Percentiles rank a stretch among this genome's conserved stretches.
Evolutionary conservation across 2,797 vertebrate species (phyloP).

Genomic region (Epinephelus coioides): DNA sequence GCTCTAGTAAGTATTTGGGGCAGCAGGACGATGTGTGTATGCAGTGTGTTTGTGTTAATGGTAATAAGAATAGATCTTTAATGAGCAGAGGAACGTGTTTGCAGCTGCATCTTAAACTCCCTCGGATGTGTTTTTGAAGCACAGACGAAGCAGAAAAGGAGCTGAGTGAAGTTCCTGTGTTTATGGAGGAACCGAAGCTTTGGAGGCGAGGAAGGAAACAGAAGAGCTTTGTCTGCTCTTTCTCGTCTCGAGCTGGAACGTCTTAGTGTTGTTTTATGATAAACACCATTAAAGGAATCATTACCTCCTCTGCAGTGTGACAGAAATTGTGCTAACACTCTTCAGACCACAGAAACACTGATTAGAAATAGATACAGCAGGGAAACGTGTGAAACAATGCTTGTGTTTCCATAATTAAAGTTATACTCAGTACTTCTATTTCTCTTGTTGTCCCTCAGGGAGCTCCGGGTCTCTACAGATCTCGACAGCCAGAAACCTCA

Average conservation of each 20-base stretch:
- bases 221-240: conserved; percentile 26
- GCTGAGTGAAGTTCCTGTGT: conserved; percentile 43
- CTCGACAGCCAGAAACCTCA: conserved; percentile 81
- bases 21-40: not conserved
- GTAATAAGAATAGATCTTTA: not conserved
- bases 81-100: not conserved
- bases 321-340: not conserved
- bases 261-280: conserved; percentile 27
- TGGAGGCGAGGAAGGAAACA: conserved; percentile 36
- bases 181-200: conserved; percentile 5
- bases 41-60: not conserved
- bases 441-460: conserved; percentile 71
- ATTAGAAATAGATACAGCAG: not conserved
- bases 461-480: conserved; percentile 68
- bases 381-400: not conserved
- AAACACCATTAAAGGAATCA: not conserved
- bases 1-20: not conserved
- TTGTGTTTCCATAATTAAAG: not conserved
- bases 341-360: not conserved
- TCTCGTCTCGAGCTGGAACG: not conserved
- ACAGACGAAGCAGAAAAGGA: not conserved
- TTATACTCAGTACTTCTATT: not conserved
- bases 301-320: not conserved
- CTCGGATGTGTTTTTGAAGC: not conserved
- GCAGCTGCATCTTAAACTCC: not conserved